Evolutionary conservation across 2,113 vertebrate species (phyloP).

Genomic region (Antechinus flavipes): DNA sequence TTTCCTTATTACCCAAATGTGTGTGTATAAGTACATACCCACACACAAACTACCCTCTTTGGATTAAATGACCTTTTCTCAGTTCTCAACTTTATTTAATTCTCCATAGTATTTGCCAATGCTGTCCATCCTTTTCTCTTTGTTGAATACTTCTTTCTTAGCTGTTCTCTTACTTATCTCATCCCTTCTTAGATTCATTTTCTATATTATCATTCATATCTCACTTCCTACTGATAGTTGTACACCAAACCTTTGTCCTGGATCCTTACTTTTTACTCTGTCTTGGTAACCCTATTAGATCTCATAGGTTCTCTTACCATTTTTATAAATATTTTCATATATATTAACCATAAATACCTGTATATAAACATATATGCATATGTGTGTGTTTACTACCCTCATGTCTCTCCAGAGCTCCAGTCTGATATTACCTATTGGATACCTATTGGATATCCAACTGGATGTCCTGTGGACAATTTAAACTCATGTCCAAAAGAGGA

Average conservation of each 20-base stretch:
- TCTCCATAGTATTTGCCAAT: background rate
- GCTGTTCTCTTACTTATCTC: background rate
- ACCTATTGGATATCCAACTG: background rate
- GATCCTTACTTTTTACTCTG: background rate
- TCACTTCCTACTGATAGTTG: background rate
- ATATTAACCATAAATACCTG: too few relatives aligned
- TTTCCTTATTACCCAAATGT: background rate
- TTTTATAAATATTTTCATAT: background rate
- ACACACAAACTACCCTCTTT: background rate
- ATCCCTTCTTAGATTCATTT: background rate
- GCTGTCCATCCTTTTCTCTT: background rate
- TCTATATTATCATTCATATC: background rate
- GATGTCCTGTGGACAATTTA: background rate
- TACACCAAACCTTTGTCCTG: background rate
- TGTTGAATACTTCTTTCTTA: background rate
- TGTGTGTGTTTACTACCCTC: background rate
- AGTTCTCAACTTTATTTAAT: background rate
- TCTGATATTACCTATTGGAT: background rate
- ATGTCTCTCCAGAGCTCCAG: background rate
- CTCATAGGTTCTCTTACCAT: background rate
- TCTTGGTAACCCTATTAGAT: background rate
- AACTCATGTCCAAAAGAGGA: background rate
- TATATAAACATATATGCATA: background rate
- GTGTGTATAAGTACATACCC: background rate
- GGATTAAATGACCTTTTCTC: background rate